Conservation (phyloP, 2,888 invertebrate species). For the Prenolepis imparis region DNA sequence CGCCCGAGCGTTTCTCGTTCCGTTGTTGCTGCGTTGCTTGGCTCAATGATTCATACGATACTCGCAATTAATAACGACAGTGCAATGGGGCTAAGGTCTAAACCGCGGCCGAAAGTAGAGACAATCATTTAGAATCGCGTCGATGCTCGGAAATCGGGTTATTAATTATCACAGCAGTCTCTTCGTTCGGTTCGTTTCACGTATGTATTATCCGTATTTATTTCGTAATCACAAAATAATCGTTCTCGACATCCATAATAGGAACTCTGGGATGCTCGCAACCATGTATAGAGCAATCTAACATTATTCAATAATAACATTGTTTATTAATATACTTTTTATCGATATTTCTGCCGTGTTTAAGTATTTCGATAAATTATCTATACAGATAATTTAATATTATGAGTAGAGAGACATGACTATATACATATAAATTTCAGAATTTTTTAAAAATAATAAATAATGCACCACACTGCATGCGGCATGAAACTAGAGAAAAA, state of each 20-base stretch:
- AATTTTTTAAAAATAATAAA: background rate
- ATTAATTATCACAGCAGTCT: conserved; percentile 39
- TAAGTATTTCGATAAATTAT: conserved; percentile 13
- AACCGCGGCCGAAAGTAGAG: conserved; percentile 40
- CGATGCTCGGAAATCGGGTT: conserved; percentile 32
- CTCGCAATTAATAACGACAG: conserved; percentile 50
- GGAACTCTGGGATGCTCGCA: conserved; percentile 7
- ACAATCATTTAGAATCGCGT: conserved; percentile 50
- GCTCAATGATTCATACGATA: conserved; percentile 39
- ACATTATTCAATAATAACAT: background rate
- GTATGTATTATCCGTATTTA: conserved; percentile 24
- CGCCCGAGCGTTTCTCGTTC: conserved; percentile 9
- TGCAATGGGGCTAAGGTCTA: conserved; percentile 36
- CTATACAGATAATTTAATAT: background rate
- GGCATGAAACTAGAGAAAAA: background rate
- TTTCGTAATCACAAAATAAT: conserved; percentile 41
- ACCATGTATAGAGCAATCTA: conserved; percentile 4
- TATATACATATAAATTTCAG: background rate
- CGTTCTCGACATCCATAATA: conserved; percentile 38
- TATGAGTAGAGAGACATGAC: background rate
- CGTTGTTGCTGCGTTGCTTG: conserved; percentile 9
- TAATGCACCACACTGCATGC: background rate
- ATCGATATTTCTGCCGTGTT: background rate
- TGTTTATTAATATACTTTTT: conserved; percentile 2
- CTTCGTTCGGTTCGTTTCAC: conserved; percentile 5